These are phyloP conservation scores for Monopterus albus DNA, from an alignment of 2,113 vertebrate genomes.

Conservation along the genomic window DNA sequence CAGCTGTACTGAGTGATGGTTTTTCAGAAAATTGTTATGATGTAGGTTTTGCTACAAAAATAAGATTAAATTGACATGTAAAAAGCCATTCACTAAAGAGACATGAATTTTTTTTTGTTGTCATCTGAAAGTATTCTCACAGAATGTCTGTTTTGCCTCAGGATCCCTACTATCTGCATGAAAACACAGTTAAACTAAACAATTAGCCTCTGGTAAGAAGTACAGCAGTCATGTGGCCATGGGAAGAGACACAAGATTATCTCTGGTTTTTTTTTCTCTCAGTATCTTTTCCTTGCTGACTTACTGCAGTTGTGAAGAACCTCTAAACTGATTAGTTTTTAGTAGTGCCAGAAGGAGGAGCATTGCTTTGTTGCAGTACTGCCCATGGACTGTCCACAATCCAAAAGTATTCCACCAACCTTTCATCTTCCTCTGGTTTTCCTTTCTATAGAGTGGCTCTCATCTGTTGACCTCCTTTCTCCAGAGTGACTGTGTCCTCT, in stretches of 20 bases:
- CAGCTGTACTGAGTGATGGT: too few species aligned
- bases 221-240: constrained; percentile 31
- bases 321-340: background rate
- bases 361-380: background rate
- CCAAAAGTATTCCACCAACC: background rate
- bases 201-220: constrained; percentile 14
- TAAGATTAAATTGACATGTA: background rate
- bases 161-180: background rate
- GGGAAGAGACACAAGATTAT: background rate
- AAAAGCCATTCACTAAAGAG: background rate
- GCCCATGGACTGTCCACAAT: too few species aligned
- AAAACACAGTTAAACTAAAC: background rate
- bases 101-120: background rate
- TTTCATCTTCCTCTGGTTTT: constrained; percentile 10
- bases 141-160: background rate
- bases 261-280: background rate
- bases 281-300: background rate
- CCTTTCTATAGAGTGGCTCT: constrained; percentile 20
- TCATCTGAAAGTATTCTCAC: background rate
- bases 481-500: constrained; percentile 26
- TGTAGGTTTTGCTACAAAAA: too few species aligned
- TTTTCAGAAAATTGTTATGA: too few species aligned
- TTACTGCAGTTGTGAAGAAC: background rate
- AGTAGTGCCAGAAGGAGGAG: background rate
- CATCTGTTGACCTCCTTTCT: constrained; percentile 43